Percentiles rank a stretch among this genome's conserved stretches.
phyloP scores from a whole-genome alignment of 2,797 vertebrate genomes.

The Acomys russatus region DNA sequence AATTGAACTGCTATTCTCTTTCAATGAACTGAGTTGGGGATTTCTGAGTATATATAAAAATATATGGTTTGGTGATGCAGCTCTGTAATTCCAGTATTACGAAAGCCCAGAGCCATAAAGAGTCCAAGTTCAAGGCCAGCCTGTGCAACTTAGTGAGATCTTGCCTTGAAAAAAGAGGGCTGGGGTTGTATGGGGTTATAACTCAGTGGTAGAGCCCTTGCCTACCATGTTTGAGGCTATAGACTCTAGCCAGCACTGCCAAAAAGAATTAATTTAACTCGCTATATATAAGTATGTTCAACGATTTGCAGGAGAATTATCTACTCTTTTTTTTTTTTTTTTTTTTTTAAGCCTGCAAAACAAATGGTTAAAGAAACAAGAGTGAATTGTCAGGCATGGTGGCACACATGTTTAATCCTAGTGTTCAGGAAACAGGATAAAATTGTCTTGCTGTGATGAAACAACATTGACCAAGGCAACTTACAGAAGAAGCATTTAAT shows the following conservation, averaged over 20 bases:
- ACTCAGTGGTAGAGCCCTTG: too few species aligned
- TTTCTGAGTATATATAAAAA: not conserved
- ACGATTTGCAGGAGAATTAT: not conserved
- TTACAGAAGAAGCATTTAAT: not conserved
- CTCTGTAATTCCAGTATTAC: not conserved
- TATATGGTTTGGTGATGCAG: not conserved
- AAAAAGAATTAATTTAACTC: not conserved
- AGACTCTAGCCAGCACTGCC: not conserved
- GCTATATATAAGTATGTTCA: not conserved
- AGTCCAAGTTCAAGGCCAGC: not conserved
- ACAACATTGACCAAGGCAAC: not conserved
- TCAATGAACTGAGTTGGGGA: not conserved
- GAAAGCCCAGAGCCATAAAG: not conserved
- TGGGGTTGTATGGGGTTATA: too few species aligned
- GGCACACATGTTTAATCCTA: not conserved
- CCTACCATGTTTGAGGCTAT: not conserved
- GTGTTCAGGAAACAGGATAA: not conserved
- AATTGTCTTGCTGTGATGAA: slow-evolving; percentile 11
- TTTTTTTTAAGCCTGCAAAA: not conserved
- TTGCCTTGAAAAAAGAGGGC: not conserved
- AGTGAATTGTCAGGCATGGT: not conserved
- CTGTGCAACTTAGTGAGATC: not conserved
- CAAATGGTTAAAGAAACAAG: not conserved
- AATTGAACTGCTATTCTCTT: slow-evolving; percentile 9
- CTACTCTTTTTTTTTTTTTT: not conserved